These are phyloP conservation scores for Nebria salina DNA, from an alignment of 2,888 invertebrate genomes.

Conservation along the genomic window DNA sequence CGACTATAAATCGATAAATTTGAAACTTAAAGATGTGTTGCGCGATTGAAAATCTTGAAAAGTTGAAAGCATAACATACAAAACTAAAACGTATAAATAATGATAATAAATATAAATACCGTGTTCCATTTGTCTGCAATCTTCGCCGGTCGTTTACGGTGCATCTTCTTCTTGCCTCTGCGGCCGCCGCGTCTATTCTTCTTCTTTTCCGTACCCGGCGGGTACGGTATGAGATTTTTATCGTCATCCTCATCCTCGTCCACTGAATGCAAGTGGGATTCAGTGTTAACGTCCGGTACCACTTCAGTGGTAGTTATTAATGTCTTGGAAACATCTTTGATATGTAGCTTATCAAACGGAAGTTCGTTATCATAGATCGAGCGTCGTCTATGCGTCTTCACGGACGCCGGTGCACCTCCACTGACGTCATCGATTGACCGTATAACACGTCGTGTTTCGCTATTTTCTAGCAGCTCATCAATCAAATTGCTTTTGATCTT, in stretches of 20 bases:
- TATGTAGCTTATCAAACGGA: constrained; percentile 41
- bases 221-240: constrained; percentile 47
- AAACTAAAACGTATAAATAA: not conserved
- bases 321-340: constrained; percentile 37
- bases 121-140: constrained; percentile 41
- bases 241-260: constrained; percentile 36
- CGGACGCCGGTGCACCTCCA: not conserved
- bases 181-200: constrained; percentile 32
- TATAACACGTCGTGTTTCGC: constrained; percentile 38
- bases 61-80: not conserved
- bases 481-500: constrained; percentile 40
- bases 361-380: constrained; percentile 47
- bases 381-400: constrained; percentile 35
- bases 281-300: constrained; percentile 33
- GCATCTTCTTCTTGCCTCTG: constrained; percentile 36
- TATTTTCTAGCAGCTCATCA: constrained; percentile 41
- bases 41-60: not conserved
- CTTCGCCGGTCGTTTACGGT: constrained; percentile 33
- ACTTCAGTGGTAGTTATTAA: constrained; percentile 30
- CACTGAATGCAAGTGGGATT: constrained; percentile 18
- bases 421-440: constrained; percentile 32
- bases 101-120: constrained; percentile 32
- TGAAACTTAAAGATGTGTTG: not conserved
- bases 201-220: constrained; percentile 40
- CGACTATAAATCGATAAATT: not conserved